Evolutionary conservation across 1,140 invertebrate species (phyloP).

Genomic region (Euura lappo): DNA sequence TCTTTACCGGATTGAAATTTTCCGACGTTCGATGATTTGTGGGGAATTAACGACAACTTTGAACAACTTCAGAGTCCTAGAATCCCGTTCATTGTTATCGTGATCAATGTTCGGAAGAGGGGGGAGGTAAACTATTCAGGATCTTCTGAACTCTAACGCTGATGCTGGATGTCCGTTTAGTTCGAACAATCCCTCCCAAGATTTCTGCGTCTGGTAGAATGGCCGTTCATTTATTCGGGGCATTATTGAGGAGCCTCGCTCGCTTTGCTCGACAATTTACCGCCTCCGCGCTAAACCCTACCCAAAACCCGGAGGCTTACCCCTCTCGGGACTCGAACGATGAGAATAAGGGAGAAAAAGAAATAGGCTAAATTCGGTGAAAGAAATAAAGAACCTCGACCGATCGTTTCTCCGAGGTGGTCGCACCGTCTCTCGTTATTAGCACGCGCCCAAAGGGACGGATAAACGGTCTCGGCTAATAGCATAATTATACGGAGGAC

Average conservation of each 20-base stretch:
- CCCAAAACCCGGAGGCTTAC: neutral
- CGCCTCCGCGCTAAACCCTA: neutral
- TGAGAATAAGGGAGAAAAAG: neutral
- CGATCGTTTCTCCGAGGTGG: too few species aligned
- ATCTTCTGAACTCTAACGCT: slow-evolving; percentile 16
- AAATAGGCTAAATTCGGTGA: too few species aligned
- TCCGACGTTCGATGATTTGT: too few species aligned
- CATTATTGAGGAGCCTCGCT: neutral
- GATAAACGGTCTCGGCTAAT: slow-evolving; percentile 59
- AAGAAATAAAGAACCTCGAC: neutral
- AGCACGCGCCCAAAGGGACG: neutral
- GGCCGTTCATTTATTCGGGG: slow-evolving; percentile 32
- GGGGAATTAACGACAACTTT: slow-evolving; percentile 25
- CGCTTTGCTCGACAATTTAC: neutral
- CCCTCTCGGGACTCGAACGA: neutral
- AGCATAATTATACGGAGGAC: slow-evolving; percentile 37
- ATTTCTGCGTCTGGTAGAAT: slow-evolving; percentile 33
- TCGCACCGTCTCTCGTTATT: neutral
- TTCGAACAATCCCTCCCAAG: slow-evolving; percentile 32
- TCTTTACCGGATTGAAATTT: too few species aligned
- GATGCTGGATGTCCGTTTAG: slow-evolving; percentile 20
- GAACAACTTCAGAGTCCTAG: slow-evolving; percentile 37
- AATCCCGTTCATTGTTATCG: slow-evolving; percentile 44
- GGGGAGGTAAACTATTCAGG: slow-evolving; percentile 34
- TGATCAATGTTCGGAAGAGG: slow-evolving; percentile 35